A percentile compares a stretch with the other conserved stretches of the same genome.
These are phyloP conservation scores for Struthidea cinerea DNA, from an alignment of 2,113 vertebrate genomes.

Conservation along the genomic window DNA sequence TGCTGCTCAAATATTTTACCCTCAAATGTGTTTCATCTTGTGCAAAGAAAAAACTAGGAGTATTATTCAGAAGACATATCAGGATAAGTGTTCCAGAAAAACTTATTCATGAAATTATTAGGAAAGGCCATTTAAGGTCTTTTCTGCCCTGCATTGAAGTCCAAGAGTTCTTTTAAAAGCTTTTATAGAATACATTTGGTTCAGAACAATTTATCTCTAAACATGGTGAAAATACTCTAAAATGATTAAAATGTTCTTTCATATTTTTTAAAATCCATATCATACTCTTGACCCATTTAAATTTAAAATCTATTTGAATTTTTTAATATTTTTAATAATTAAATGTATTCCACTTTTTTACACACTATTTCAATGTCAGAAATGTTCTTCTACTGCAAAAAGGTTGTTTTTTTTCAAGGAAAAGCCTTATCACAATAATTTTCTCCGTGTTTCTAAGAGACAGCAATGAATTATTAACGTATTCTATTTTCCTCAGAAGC, in stretches of 20 bases:
- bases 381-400: neutral
- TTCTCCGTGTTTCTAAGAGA: neutral
- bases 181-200: neutral
- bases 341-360: neutral
- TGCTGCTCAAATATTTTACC: neutral
- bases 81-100: neutral
- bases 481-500: neutral
- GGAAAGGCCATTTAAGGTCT: neutral
- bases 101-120: neutral
- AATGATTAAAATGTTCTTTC: neutral
- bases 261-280: neutral
- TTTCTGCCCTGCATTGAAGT: neutral
- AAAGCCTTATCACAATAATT: neutral
- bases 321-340: neutral
- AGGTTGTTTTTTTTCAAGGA: neutral
- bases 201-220: neutral
- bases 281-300: neutral
- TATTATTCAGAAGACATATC: neutral
- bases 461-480: slow-evolving; percentile 26
- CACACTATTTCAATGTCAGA: neutral
- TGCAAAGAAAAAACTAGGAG: neutral
- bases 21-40: neutral
- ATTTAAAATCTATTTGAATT: slow-evolving; percentile 7
- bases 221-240: neutral
- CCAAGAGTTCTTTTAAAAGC: neutral